Evolutionary conservation across 2,797 vertebrate genomes (phyloP), one percentile per base, ranked within the genome.

Genomic region (Cirrhinus mrigala): DNA sequence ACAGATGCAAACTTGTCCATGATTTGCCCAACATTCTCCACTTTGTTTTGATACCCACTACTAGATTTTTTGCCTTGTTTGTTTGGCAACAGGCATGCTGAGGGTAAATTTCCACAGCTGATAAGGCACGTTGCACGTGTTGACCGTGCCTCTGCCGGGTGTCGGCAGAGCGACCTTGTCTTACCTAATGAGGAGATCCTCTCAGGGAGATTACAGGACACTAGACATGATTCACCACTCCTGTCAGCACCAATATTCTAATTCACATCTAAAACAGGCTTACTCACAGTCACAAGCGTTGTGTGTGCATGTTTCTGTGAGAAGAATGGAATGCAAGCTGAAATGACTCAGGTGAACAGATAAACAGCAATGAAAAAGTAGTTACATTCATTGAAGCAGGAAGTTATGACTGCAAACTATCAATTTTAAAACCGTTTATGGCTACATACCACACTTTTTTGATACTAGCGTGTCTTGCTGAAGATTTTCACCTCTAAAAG

Each of bases 141-240:
- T 52, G 74, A 77, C 44, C 6, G 66, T 10, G 18, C 75, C 33
- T 71, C 62, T 54, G 66, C 58, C 54, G 33, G 84, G 80, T 86
- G 77, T 82, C 44, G 44, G 48, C 70, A 24, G 18, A 56, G 56
- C 82, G 85, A 90, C 90, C 90, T 91, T 90, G 87, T 48, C 78
- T 85, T 85, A 46, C 83, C 69, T 87, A 89, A 88, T 87, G 79
- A 88, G 69, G 33, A 89, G 86, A 90, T 90, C 89, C 88, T 90
- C 87, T 89, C 85, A 87, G 79, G 81, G 81, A 85, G 85, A 90
- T 90, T 90, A 89, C 56, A 66, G 71, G 60, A 82, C 16, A 20
- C 75, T 62, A 81, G 90, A 84, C 81, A 80, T 87, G 84, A 91
- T 84, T 89, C 87, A 89, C 86, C 79, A 80, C 50, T 85, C 71